A percentile compares a stretch with the other conserved stretches of the same genome.
Evolutionary conservation across 2,888 invertebrate genomes (phyloP).

Genomic region (Melanostoma mellinum): DNA sequence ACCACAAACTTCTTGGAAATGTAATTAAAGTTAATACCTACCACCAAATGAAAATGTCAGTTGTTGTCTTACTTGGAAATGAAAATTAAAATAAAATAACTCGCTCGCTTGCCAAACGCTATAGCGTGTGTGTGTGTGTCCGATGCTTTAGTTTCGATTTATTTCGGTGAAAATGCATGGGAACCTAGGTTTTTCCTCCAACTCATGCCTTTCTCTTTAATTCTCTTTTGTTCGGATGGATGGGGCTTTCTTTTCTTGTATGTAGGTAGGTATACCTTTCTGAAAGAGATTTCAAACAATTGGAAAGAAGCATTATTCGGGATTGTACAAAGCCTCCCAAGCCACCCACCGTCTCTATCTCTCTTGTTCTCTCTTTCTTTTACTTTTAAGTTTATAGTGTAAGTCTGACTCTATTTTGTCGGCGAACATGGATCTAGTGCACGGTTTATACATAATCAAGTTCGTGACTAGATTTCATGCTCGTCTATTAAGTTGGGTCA

Average conservation of each 20-base stretch:
- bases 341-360: background rate
- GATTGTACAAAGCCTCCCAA: conserved; percentile 3
- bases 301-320: conserved; percentile 14
- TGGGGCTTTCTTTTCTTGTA: conserved; percentile 29
- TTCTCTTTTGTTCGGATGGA: conserved; percentile 3
- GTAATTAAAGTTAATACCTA: conserved; percentile 67
- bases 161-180: conserved; percentile 53
- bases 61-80: conserved; percentile 33
- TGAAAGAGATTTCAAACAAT: background rate
- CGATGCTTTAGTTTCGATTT: conserved; percentile 32
- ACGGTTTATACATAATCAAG: conserved; percentile 82
- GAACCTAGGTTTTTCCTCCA: conserved; percentile 32
- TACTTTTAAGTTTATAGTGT: conserved; percentile 44
- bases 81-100: conserved; percentile 34
- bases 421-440: conserved; percentile 83
- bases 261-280: conserved; percentile 21
- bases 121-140: conserved; percentile 17
- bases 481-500: conserved; percentile 83
- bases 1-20: conserved; percentile 51
- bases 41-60: conserved; percentile 64
- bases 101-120: conserved; percentile 6
- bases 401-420: conserved; percentile 82
- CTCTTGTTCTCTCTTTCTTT: conserved; percentile 18
- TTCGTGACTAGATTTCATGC: conserved; percentile 83
- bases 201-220: conserved; percentile 19